These are phyloP conservation scores for Chrysoperla carnea DNA, from an alignment of 1,140 invertebrate genomes.

Conservation along the genomic window DNA sequence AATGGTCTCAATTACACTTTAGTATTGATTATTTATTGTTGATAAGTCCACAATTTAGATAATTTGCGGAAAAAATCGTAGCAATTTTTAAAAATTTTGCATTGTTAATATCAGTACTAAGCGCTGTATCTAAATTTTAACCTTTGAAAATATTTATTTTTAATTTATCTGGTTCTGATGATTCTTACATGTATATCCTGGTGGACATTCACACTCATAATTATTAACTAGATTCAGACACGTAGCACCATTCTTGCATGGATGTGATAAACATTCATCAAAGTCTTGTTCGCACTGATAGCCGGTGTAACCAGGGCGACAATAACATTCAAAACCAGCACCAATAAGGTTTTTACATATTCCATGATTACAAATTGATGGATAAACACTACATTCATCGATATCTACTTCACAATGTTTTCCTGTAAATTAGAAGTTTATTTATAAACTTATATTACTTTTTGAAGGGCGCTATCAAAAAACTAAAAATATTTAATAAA, in stretches of 20 bases:
- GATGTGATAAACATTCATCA: slow-evolving; percentile 72
- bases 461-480: no score
- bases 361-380: slow-evolving; percentile 54
- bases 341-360: slow-evolving; percentile 64
- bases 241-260: slow-evolving; percentile 74
- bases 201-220: slow-evolving; percentile 65
- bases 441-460: no score
- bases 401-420: slow-evolving; percentile 52
- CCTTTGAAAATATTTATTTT: no score
- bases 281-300: slow-evolving; percentile 69
- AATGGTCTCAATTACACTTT: no score
- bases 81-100: no score
- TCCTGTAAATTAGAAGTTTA: no score
- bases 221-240: slow-evolving; percentile 76
- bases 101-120: no score
- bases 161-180: background rate
- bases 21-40: no score
- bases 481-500: no score
- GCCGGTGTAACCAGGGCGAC: slow-evolving; percentile 67
- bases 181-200: slow-evolving; percentile 53
- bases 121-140: no score
- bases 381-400: slow-evolving; percentile 53
- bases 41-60: no score
- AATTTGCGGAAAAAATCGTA: no score
- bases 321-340: slow-evolving; percentile 63